Conservation (phyloP, 2,113 vertebrate genomes). For the cattle (Bos taurus) region DNA sequence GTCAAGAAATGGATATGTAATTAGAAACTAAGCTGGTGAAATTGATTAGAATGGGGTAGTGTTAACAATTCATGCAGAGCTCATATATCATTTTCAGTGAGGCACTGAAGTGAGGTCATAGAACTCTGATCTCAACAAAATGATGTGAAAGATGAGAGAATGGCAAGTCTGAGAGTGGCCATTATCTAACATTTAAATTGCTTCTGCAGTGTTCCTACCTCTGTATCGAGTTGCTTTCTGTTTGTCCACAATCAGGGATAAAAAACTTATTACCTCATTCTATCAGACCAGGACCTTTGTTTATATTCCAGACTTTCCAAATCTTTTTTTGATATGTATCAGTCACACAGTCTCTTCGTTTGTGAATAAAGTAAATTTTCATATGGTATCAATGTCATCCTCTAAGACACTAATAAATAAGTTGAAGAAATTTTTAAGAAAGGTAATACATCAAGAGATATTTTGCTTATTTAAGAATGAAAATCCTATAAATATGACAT, state of each 20-base stretch:
- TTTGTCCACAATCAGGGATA: background rate
- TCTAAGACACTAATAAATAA: background rate
- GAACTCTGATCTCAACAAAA: background rate
- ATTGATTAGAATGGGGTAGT: background rate
- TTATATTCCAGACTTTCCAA: background rate
- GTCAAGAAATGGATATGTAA: background rate
- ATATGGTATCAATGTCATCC: background rate
- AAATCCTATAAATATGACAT: background rate
- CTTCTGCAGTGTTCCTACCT: background rate
- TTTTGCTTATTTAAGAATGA: background rate
- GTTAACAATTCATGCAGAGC: background rate
- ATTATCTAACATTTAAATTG: background rate
- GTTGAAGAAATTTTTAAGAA: background rate
- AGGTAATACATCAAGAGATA: background rate
- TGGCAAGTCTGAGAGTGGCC: background rate
- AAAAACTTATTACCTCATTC: background rate
- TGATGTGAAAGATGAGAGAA: background rate
- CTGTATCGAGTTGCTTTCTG: background rate
- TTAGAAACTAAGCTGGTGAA: background rate
- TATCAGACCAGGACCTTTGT: background rate
- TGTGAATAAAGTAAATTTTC: background rate
- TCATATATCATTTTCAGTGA: background rate
- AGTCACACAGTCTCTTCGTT: background rate
- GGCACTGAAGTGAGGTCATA: background rate
- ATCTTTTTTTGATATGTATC: background rate